Base-by-base conservation (phyloP, 2,888 invertebrate species). In the Mesorhabditis spiculigera region DNA sequence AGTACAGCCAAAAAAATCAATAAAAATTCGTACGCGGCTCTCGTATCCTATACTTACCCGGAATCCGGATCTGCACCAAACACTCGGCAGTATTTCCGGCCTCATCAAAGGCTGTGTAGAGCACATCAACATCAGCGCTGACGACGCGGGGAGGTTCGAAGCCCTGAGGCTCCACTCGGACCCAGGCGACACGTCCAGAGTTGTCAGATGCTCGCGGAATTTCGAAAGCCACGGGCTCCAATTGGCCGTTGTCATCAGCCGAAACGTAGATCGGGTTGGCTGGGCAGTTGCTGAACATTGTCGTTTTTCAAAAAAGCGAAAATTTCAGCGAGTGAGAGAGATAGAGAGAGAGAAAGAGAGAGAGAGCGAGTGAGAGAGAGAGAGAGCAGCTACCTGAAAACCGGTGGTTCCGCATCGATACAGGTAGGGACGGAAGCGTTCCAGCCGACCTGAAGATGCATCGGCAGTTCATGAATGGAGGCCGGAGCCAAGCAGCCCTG, bases 11-110 rank as follows among this genome's bases (percentile, higher is more conserved):
- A 28, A 28, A 28, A 28, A 28, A 28, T 28, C 28, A 28, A 1
- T 28, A 28, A 28, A 28, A 28, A 28, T 50, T 50, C 58, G n/a
- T 50, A 10, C n/a, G 58, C 8, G 58, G 8, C n/a, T 50, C 1
- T n/a, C n/a, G 8, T 50, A 13, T 3, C n/a, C 58, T 13, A 50
- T 0, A 50, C 58, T n/a, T 63, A 81, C 81, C 82, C 13, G 84
- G 84, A 65, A 86, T 81, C 69, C 85, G 93, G 45, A 97, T 93
- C 82, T 94, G 94, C 45, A 97, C 94, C 89, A 93, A 93, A 86
- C 97, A 97, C 86, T 94, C 94, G 13, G 95, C 97, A 13, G 94
- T 94, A 86, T 97, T 97, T 78, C 95, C 95, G 85, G 95, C 95
- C 83, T 93, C 94, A 88, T 97, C 97, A 84, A 93, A 96, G 4